A percentile compares a stretch with the other conserved stretches of the same genome.
phyloP scores from a whole-genome alignment of 1,140 invertebrate genomes.

The Orius insidiosus region DNA sequence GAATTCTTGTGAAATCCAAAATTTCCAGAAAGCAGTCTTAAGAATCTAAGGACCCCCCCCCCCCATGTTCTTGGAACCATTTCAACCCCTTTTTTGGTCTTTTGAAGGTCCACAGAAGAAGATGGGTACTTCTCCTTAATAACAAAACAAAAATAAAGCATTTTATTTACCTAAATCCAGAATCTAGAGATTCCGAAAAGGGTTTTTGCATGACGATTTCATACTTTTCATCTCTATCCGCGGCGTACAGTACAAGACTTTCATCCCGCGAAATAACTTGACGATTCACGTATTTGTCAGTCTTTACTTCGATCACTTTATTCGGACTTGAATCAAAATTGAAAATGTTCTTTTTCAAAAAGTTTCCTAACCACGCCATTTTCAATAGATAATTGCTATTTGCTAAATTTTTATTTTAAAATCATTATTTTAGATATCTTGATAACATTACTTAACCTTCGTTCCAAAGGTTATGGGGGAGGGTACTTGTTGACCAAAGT shows the following conservation, averaged over 20 bases:
- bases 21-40: background rate
- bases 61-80: background rate
- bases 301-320: slow-evolving; percentile 44
- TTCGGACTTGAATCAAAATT: slow-evolving; percentile 26
- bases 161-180: slow-evolving; percentile 44
- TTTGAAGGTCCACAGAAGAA: too few relatives aligned
- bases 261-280: slow-evolving; percentile 46
- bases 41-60: background rate
- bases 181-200: slow-evolving; percentile 40
- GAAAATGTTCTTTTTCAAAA: slow-evolving; percentile 17
- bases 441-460: too few relatives aligned
- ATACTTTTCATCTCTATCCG: slow-evolving; percentile 34
- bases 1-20: background rate
- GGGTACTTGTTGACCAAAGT: too few relatives aligned
- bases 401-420: too few relatives aligned
- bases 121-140: too few relatives aligned
- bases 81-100: background rate
- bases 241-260: slow-evolving; percentile 46
- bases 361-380: slow-evolving; percentile 16
- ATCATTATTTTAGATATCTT: too few relatives aligned
- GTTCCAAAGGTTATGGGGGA: too few relatives aligned
- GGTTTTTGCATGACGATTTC: slow-evolving; percentile 58
- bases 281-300: slow-evolving; percentile 43
- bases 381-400: background rate
- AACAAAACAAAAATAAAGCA: slow-evolving; percentile 1